These are phyloP conservation scores for Parnassius mnemosyne DNA, from an alignment of 2,888 invertebrate species.

Conservation along the genomic window DNA sequence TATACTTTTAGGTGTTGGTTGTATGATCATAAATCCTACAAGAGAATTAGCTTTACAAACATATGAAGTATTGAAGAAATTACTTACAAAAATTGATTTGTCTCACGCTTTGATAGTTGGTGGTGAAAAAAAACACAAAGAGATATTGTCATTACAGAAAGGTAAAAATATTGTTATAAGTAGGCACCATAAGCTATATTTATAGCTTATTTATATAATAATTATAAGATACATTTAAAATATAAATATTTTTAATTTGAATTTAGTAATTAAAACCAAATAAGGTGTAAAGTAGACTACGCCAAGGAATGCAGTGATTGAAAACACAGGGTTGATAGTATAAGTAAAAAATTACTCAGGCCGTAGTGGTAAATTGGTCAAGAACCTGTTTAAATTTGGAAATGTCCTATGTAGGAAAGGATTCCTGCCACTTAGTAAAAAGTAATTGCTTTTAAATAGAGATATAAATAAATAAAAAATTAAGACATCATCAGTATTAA, in stretches of 20 bases:
- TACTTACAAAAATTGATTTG: constrained; percentile 89
- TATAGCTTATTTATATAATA: neutral
- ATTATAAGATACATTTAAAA: constrained; percentile 8
- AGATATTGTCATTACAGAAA: constrained; percentile 90
- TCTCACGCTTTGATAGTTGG: constrained; percentile 95
- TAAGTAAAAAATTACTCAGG: too few relatives aligned
- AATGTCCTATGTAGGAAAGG: too few relatives aligned
- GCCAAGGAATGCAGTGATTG: too few relatives aligned
- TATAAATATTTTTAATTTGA: neutral
- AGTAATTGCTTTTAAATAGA: too few relatives aligned
- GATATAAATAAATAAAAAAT: too few relatives aligned
- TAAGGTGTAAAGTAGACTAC: too few relatives aligned
- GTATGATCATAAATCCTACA: constrained; percentile 96
- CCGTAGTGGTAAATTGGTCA: too few relatives aligned
- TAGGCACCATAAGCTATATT: neutral
- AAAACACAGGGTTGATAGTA: too few relatives aligned
- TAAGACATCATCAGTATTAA: too few relatives aligned
- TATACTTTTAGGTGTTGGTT: constrained; percentile 86
- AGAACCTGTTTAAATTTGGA: too few relatives aligned
- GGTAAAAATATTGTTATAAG: constrained; percentile 62
- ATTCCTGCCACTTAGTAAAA: too few relatives aligned
- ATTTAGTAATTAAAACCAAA: too few relatives aligned
- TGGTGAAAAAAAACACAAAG: constrained; percentile 92
- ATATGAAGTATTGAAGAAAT: constrained; percentile 93
- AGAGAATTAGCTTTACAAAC: constrained; percentile 97